Conservation (phyloP, 2,888 invertebrate species). For the Agriopis marginaria region DNA sequence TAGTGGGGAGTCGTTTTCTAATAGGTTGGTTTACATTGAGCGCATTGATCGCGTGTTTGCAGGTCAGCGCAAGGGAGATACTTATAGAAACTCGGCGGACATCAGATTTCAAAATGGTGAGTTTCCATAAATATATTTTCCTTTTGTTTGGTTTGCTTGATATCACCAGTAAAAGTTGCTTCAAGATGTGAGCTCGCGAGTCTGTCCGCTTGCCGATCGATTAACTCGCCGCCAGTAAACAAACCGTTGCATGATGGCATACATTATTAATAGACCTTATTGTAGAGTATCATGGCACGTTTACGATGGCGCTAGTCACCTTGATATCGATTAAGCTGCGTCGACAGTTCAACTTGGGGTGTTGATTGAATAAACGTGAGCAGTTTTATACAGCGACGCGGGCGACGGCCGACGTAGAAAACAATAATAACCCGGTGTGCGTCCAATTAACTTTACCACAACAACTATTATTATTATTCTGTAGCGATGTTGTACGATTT, state of each 20-base stretch:
- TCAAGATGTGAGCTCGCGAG: constrained; percentile 27
- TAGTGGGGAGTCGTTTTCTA: constrained; percentile 66
- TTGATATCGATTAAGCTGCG: constrained; percentile 70
- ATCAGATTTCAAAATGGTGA: constrained; percentile 81
- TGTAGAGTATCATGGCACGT: constrained; percentile 65
- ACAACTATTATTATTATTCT: constrained; percentile 2
- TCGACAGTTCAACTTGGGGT: constrained; percentile 34
- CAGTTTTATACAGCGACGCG: constrained; percentile 5
- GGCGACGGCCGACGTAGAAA: not conserved
- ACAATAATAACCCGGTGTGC: constrained; percentile 10
- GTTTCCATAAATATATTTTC: constrained; percentile 50
- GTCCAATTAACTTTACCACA: not conserved
- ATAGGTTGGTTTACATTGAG: constrained; percentile 73
- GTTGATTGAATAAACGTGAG: constrained; percentile 26
- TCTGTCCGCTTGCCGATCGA: constrained; percentile 39
- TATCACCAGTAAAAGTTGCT: constrained; percentile 27
- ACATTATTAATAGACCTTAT: constrained; percentile 71
- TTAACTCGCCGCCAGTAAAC: constrained; percentile 55
- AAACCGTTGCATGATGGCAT: constrained; percentile 72
- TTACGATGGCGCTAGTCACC: constrained; percentile 67
- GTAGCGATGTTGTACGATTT: not conserved
- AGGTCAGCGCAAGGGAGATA: constrained; percentile 84
- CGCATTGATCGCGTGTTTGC: constrained; percentile 81
- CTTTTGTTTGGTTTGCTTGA: constrained; percentile 42
- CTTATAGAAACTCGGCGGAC: constrained; percentile 81